Evolutionary conservation across 2,888 invertebrate species (phyloP).

Genomic region (Macaria notata): DNA sequence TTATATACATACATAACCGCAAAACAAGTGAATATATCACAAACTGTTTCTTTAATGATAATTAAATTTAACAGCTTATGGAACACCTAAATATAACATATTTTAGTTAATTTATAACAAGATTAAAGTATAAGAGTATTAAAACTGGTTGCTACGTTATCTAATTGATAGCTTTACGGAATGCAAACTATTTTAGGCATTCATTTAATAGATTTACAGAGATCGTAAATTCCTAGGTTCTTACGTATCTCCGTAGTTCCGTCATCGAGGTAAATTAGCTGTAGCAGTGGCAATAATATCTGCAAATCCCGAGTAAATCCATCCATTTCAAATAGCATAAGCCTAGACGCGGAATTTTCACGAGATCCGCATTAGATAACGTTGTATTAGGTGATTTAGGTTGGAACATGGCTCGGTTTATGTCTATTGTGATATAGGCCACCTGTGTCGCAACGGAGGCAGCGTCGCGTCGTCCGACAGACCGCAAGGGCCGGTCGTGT

Average conservation of each 20-base stretch:
- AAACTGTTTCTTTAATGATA: too few species aligned
- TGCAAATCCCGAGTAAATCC: conserved; percentile 31
- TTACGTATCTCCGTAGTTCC: background rate
- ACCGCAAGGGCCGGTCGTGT: conserved; percentile 70
- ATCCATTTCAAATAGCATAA: conserved; percentile 33
- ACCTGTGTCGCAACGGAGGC: conserved; percentile 50
- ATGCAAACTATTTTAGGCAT: conserved; percentile 8
- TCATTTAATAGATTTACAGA: too few species aligned
- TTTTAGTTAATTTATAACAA: too few species aligned
- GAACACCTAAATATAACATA: too few species aligned
- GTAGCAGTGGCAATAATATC: conserved; percentile 1
- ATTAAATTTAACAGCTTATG: too few species aligned
- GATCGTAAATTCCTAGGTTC: too few species aligned
- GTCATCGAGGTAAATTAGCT: conserved; percentile 20
- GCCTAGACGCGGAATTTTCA: conserved; percentile 26
- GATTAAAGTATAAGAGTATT: too few species aligned
- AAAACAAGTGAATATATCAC: conserved; percentile 2
- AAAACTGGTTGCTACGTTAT: too few species aligned
- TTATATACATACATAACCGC: conserved; percentile 15
- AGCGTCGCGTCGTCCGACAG: conserved; percentile 53
- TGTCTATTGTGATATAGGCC: conserved; percentile 29
- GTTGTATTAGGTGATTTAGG: conserved; percentile 28
- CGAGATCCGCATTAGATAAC: conserved; percentile 36
- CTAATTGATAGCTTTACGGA: background rate
- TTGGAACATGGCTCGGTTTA: conserved; percentile 27